Evolutionary conservation across 1,140 invertebrate species (phyloP).

Genomic region (Arctopsyche grandis): DNA sequence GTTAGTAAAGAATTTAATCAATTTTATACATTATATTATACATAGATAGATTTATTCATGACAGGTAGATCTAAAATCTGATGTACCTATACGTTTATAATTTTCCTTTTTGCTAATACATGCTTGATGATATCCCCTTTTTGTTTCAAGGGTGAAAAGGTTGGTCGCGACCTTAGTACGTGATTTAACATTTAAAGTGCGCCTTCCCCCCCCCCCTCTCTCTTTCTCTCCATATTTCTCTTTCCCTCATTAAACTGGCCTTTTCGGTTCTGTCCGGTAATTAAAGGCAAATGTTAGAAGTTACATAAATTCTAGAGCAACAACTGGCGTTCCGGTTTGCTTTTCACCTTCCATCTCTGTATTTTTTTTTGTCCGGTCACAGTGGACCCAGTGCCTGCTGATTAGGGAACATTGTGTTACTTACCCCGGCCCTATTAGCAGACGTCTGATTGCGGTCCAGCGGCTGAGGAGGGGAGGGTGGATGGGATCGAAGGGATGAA

Average conservation of each 20-base stretch:
- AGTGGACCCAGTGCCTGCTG: not conserved
- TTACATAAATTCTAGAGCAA: constrained; percentile 14
- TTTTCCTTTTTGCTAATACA: no score
- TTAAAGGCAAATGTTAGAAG: constrained; percentile 10
- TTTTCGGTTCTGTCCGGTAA: constrained; percentile 1
- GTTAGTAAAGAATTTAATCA: no score
- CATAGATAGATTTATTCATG: no score
- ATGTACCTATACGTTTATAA: no score
- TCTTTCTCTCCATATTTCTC: not conserved
- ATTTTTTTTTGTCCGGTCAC: no score
- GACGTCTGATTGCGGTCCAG: not conserved
- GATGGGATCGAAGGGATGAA: not conserved
- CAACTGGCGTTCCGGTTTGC: not conserved
- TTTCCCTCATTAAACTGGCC: no score
- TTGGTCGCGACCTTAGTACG: not conserved
- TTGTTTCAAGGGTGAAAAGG: no score
- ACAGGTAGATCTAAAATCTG: no score
- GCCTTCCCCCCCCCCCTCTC: not conserved
- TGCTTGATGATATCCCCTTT: no score
- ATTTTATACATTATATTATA: no score
- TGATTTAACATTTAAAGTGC: not conserved
- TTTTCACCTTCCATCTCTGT: no score
- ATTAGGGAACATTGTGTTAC: constrained; percentile 12
- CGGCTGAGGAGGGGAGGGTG: not conserved
- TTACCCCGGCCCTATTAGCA: constrained; percentile 6